phyloP scores from a whole-genome alignment of 1,140 invertebrate genomes.

The Heliconius hermathena region DNA sequence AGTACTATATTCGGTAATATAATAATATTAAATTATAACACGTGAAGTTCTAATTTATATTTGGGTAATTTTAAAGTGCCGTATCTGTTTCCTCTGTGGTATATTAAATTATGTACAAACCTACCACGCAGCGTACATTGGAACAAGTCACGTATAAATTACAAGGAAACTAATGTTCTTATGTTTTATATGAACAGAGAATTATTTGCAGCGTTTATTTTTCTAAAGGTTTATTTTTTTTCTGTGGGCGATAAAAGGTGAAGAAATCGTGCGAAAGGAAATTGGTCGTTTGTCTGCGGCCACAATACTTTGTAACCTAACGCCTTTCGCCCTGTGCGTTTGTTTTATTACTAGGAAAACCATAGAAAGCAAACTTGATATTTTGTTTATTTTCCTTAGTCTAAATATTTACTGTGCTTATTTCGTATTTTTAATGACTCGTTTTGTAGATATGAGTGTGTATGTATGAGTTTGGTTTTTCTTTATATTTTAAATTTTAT shows the following conservation, averaged over 20 bases:
- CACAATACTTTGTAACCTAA: slow-evolving; percentile 43
- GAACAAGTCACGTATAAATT: slow-evolving; percentile 57
- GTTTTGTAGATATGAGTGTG: neutral
- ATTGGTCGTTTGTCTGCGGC: slow-evolving; percentile 51
- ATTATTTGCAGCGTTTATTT: slow-evolving; percentile 33
- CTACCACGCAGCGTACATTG: slow-evolving; percentile 2
- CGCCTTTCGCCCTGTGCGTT: slow-evolving; percentile 32
- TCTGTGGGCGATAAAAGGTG: slow-evolving; percentile 37
- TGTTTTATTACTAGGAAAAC: slow-evolving; percentile 45
- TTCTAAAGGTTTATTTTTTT: slow-evolving; percentile 37
- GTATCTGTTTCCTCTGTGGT: neutral
- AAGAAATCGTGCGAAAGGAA: slow-evolving; percentile 53
- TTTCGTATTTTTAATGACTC: neutral
- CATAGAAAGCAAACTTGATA: slow-evolving; percentile 44
- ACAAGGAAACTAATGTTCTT: slow-evolving; percentile 47
- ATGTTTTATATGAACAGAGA: slow-evolving; percentile 30
- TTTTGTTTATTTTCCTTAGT: slow-evolving; percentile 37
- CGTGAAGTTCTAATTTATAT: neutral
- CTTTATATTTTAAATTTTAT: neutral
- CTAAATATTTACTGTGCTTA: neutral
- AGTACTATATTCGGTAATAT: neutral
- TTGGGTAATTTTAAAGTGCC: neutral
- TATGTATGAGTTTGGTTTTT: neutral
- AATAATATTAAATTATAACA: neutral
- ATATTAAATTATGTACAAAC: neutral